Evolutionary conservation across 2,113 vertebrate genomes (phyloP).

Genomic region (Ondatra zibethicus): DNA sequence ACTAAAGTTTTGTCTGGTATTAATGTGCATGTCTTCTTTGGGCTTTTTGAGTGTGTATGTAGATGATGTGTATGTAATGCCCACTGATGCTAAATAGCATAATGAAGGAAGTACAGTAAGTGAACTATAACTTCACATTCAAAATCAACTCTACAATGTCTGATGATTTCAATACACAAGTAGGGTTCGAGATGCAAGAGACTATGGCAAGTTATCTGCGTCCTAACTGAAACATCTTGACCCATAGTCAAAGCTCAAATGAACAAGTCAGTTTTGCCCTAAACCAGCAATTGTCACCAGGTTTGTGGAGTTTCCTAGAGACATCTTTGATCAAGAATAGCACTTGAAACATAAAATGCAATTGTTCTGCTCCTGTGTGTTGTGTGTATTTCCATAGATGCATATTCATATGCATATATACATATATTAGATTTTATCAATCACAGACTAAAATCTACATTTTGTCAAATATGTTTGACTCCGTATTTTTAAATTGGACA

Average conservation of each 20-base stretch:
- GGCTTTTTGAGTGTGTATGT: neutral
- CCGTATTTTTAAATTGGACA: neutral
- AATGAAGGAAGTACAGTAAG: neutral
- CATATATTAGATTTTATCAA: neutral
- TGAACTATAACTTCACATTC: neutral
- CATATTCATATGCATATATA: neutral
- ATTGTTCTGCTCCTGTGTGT: neutral
- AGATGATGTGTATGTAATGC: neutral
- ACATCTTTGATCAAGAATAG: neutral
- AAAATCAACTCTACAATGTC: neutral
- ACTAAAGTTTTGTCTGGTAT: fast-evolving
- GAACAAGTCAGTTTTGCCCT: neutral
- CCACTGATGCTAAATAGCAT: neutral
- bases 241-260: neutral
- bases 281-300: neutral
- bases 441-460: slow-evolving; percentile 10
- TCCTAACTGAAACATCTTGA: neutral
- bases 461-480: neutral
- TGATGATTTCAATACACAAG: neutral
- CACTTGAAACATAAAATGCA: neutral
- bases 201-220: neutral
- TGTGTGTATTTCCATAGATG: neutral
- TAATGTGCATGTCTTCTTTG: neutral
- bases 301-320: neutral
- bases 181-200: neutral